Evolutionary conservation across 2,797 vertebrate genomes (phyloP), one percentile per base, ranked within the genome.

Genomic region (Lindbergichthys nudifrons): DNA sequence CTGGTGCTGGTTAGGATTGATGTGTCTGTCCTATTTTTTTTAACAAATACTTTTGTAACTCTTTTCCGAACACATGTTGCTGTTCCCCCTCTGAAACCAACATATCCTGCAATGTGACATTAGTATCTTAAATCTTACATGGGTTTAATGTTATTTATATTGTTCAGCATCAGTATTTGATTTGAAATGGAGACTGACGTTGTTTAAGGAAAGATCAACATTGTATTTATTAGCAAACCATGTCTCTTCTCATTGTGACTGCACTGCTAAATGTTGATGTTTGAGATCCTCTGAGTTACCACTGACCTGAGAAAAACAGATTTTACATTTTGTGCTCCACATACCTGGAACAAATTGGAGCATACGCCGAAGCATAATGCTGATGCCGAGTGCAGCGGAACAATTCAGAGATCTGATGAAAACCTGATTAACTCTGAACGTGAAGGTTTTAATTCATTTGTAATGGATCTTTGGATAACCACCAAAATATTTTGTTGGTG

Each of bases 291-390:
- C 64, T 19, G 26, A 65, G 59, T 64, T 69, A 63, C 65, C 65
- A 7, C 56, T 82, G 75, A 88, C 78, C 80, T 81, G 86, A 63
- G 47, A 85, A 78, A 79, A 80, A 81, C 81, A 81, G 65, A 72
- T 88, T 88, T 75, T 56, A 82, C 70, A 84, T 86, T 88, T 88
- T 81, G 65, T 83, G 85, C 84, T 91, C 68, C 85, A 88, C 65
- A 82, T 80, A 78, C 69, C 83, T 84, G 83, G 84, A 89, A 88
- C 81, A 83, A 82, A 89, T 80, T 88, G 71, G 56, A 75, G 54
- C 86, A 72, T 32, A 62, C 9, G 42, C 53, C 30, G 70, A 48
- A n/a, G 70, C 36, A 53, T 21, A 56, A 56, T 46, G 63, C 46
- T 64, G 26, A 45, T 11, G 26, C 65, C n/a, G 52, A 65, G 69